Percentiles rank a stretch among this genome's conserved stretches.
These are phyloP conservation scores for Cottoperca gobio DNA, from an alignment of 2,797 vertebrate genomes.

Conservation along the genomic window DNA sequence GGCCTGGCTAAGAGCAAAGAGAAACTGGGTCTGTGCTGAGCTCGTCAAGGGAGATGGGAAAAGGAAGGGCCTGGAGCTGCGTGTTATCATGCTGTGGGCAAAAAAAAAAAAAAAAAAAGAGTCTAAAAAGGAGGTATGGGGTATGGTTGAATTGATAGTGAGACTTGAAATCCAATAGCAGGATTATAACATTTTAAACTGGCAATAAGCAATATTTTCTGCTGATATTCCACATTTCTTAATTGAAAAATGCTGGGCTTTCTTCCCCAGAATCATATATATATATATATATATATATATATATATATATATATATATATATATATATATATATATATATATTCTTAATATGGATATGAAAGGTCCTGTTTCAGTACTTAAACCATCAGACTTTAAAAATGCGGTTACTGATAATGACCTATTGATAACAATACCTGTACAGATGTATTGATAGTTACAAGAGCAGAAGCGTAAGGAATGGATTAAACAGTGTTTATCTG, in stretches of 20 bases:
- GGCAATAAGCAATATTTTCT: slow-evolving; percentile 11
- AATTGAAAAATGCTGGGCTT: neutral
- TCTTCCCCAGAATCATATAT: neutral
- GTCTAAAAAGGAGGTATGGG: slow-evolving; percentile 1
- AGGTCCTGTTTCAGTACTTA: neutral
- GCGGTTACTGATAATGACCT: neutral
- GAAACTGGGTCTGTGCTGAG: slow-evolving; percentile 69
- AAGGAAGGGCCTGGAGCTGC: slow-evolving; percentile 45
- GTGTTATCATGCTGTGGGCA: slow-evolving; percentile 41
- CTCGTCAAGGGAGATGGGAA: slow-evolving; percentile 45
- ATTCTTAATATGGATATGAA: no score
- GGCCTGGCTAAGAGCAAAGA: slow-evolving; percentile 54
- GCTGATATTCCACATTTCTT: neutral
- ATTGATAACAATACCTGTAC: neutral
- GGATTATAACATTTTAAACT: neutral
- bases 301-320: no score
- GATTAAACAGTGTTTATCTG: neutral
- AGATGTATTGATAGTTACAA: neutral
- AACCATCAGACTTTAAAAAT: neutral
- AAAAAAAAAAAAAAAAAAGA: slow-evolving; percentile 9
- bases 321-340: no score
- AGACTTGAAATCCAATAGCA: slow-evolving; percentile 5
- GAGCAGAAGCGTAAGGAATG: neutral
- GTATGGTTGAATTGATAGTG: slow-evolving; percentile 22
- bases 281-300: no score